Base-by-base conservation (phyloP, 2,888 invertebrate genomes). In the Leptarthrus brevirostris region DNA sequence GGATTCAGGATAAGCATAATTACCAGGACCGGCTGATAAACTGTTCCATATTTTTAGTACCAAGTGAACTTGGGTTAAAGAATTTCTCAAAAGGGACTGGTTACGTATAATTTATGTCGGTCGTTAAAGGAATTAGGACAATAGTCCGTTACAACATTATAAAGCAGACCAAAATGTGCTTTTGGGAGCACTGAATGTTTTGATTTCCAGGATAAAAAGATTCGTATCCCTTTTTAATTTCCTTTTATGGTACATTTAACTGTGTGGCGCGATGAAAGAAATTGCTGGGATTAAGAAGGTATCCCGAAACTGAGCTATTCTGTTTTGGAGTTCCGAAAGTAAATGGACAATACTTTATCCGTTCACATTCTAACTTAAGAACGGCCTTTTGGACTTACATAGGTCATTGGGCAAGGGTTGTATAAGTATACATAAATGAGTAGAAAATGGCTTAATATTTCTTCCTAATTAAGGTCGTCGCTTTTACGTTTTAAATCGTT, bases 121-220 rank as follows among this genome's bases (percentile, higher is more conserved):
- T 69, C 52, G 69, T 69, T 69, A 69, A 30, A 69, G 52, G 69
- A 34, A 69, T 69, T 69, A 69, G 69, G 69, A 69, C 69, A 69
- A 69, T 69, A 52, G 49, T 10, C 34, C 30, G 30, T 44, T 30
- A 52, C 20, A 69, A 69, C 52, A 52, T 34, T 52, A 69, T 69
- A 34, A 52, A 52, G 14, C 52, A 34, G 36, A 52, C 26, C 52
- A 24, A 52, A 69, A 30, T 69, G 49, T 18, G 26, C 52, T 69
- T 69, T 16, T 12, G 69, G 69, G 52, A 36, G 52, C 34, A 52
- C 20, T 69, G 34, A 34, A 69, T 69, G 49, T 69, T 69, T 52
- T 52, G 34, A 52, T 69, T 69, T 69, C 8, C 52, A 30, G 34
- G 18, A 24, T 64, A 47, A 47, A 64, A 64, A 47, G 49, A 49